phyloP scores from a whole-genome alignment of 2,113 vertebrate species.

The Greenwoodochromis staneri region DNA sequence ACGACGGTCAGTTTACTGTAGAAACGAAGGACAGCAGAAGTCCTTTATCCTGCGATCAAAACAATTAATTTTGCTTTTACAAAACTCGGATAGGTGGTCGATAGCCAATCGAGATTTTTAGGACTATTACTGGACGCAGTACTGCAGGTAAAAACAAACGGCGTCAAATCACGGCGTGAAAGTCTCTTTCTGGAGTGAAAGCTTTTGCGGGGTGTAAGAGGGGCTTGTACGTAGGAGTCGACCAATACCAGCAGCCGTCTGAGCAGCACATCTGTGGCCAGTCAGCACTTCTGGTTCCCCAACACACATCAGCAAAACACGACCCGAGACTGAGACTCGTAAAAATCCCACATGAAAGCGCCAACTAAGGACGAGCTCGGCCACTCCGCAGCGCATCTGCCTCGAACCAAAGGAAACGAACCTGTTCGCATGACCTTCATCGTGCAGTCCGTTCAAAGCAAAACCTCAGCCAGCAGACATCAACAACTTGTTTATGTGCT shows the following conservation, averaged over 20 bases:
- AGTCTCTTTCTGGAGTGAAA: background rate
- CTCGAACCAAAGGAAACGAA: background rate
- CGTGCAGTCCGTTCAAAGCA: background rate
- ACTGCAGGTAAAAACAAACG: background rate
- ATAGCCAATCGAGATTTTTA: background rate
- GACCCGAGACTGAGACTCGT: background rate
- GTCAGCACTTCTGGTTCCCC: constrained; percentile 27
- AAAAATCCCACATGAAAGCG: background rate
- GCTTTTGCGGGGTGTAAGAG: background rate
- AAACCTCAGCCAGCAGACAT: background rate
- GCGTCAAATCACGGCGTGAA: background rate
- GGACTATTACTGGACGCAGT: background rate
- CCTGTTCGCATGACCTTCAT: constrained; percentile 44
- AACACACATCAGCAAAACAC: background rate
- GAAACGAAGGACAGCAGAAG: background rate
- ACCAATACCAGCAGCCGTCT: background rate
- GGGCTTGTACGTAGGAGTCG: background rate
- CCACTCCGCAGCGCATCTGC: background rate
- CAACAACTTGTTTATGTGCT: background rate
- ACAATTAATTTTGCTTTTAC: background rate
- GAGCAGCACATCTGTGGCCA: background rate
- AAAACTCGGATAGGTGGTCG: background rate
- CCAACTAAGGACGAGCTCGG: background rate
- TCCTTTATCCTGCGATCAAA: background rate
- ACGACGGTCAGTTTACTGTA: background rate